Base-by-base conservation (phyloP, 2,888 invertebrate genomes). In the Tethea ocularis region DNA sequence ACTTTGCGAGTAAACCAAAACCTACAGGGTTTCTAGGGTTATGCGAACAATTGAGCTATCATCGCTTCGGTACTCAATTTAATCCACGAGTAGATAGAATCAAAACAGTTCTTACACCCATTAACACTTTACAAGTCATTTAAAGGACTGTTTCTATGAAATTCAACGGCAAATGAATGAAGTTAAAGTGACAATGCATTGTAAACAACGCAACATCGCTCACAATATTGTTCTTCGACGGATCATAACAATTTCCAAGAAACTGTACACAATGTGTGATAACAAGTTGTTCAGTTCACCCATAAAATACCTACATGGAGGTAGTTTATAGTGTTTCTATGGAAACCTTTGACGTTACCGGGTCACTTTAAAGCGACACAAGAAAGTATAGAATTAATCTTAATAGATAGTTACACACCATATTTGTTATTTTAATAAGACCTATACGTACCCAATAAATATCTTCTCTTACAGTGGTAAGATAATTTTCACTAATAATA, bases 241-340 rank as follows among this genome's bases (percentile, higher is more conserved):
- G 46, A 29, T 17, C 51, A 57, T 33, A 57, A 29, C 38, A 46
- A 11, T 46, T 58, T 58, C 58, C 46, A 20, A 58, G 53, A 54
- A 58, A 46, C 17, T 20, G 33, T 33, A 20, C 26, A 57, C 53
- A 58, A 29, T 58, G 46, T 57, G 57, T 20, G 17, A n/a, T 33
- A 23, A 23, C 20, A 24, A 23, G 13, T 23, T 52, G 23, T 17
- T 24, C 24, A 5, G 26, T 26, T n/a, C 38, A 46, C 2, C 46
- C 46, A 46, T 46, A 17, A 20, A 46, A 46, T 46, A 46, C n/a
- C n/a, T n/a, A n/a, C 20, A 46, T 20, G 46, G 20, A 17, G 10
- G 20, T 46, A 1, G 10, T 1, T 20, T 46, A 46, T 20, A 20
- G 20, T 17, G 46, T 46, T 46, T 46, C 46, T 20, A 46, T n/a